Conservation (phyloP, 2,113 vertebrate genomes). For the Mobula hypostoma region DNA sequence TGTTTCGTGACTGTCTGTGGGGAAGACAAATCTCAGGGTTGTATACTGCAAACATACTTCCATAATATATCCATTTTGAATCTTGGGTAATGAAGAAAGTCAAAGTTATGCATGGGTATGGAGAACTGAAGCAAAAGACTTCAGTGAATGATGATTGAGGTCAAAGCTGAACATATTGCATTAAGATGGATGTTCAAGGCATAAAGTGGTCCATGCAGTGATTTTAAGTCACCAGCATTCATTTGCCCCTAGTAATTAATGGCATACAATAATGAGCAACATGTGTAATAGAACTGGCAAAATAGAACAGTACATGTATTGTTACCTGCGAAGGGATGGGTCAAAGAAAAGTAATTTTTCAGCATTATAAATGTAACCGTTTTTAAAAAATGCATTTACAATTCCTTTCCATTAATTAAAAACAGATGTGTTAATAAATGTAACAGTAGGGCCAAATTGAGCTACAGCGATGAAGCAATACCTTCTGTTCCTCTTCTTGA, state of each 20-base stretch:
- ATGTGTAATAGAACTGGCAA: background rate
- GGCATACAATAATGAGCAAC: background rate
- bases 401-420: background rate
- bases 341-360: background rate
- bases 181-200: background rate
- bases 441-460: background rate
- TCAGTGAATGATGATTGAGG: background rate
- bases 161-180: background rate
- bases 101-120: background rate
- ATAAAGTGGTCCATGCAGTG: background rate
- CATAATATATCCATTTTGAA: too few relatives aligned
- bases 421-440: background rate
- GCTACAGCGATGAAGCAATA: background rate
- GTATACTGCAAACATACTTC: too few relatives aligned
- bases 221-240: background rate
- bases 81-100: background rate
- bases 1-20: too few relatives aligned
- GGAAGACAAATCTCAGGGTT: too few relatives aligned
- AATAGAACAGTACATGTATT: background rate
- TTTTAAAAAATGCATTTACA: background rate
- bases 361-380: background rate
- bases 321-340: background rate
- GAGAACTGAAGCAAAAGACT: background rate
- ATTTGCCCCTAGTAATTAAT: background rate
- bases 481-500: background rate